phyloP scores from a whole-genome alignment of 2,113 vertebrate species.

The Brachyhypopomus gauderio region DNA sequence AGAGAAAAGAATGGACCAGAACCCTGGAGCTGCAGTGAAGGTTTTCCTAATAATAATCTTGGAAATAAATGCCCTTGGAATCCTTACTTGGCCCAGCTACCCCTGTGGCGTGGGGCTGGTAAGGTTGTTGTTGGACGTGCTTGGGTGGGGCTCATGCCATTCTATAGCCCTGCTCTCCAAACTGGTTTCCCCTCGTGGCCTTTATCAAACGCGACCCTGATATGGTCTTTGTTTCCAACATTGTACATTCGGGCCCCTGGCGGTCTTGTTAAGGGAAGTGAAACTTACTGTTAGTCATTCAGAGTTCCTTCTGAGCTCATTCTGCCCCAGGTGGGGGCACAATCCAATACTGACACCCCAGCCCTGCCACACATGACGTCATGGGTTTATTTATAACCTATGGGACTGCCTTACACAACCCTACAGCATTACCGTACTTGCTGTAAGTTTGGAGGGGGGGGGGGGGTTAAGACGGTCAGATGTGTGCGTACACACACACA shows the following conservation, averaged over 20 bases:
- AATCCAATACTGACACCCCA: not conserved
- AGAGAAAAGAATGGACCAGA: not conserved
- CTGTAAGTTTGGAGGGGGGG: not conserved
- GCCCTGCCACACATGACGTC: not conserved
- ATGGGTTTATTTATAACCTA: conserved; percentile 24
- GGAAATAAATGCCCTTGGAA: conserved; percentile 19
- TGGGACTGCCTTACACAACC: not conserved
- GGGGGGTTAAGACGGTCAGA: not conserved
- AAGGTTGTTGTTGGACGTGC: not conserved
- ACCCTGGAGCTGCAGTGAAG: not conserved
- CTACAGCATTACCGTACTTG: conserved; percentile 24
- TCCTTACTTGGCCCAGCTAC: conserved; percentile 9
- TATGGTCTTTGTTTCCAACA: not conserved
- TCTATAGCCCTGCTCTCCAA: not conserved
- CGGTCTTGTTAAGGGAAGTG: not conserved
- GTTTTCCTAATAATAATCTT: not conserved
- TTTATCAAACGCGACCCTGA: not conserved
- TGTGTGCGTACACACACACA: too few relatives aligned
- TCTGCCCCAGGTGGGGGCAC: not conserved
- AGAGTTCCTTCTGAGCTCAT: not conserved
- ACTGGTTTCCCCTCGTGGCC: not conserved
- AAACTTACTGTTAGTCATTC: conserved; percentile 7
- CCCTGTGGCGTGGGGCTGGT: not conserved
- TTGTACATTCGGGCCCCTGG: too few relatives aligned
- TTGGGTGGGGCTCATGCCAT: not conserved